These are phyloP conservation scores for Loripinus fragilis DNA, from an alignment of 2,888 invertebrate genomes.

Conservation along the genomic window DNA sequence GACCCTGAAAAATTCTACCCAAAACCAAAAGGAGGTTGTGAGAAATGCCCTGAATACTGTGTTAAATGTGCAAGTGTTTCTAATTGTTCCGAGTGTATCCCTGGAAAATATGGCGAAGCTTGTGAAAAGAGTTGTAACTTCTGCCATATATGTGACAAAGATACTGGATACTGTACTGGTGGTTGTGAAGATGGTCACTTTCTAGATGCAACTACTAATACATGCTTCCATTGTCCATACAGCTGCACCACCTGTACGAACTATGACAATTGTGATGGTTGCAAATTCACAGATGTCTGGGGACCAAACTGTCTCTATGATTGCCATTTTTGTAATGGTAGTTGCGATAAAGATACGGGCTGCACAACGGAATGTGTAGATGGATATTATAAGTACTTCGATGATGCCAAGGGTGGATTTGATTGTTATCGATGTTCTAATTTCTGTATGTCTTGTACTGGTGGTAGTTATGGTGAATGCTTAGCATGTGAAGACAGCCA, in stretches of 20 bases:
- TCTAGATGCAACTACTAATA: background rate
- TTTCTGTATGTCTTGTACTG: background rate
- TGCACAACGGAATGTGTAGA: background rate
- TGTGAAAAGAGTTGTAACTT: background rate
- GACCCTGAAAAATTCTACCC: background rate
- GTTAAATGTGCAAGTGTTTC: background rate
- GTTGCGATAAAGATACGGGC: background rate
- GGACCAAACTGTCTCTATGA: background rate
- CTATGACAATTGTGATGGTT: background rate
- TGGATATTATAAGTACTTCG: background rate
- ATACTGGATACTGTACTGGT: background rate
- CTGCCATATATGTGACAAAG: background rate
- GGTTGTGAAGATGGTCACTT: background rate
- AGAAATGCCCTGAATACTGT: background rate
- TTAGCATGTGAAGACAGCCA: background rate
- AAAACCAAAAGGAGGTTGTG: background rate
- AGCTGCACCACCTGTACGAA: background rate
- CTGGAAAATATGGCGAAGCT: background rate
- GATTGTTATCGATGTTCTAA: background rate
- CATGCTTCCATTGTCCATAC: background rate
- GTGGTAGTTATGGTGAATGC: background rate
- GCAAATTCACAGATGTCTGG: background rate
- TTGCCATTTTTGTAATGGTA: background rate
- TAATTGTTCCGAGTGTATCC: background rate
- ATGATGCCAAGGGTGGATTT: background rate